Percentiles rank a stretch among this genome's conserved stretches.
Conservation (phyloP, 1,140 invertebrate genomes). For the Trichonephila inaurata region DNA sequence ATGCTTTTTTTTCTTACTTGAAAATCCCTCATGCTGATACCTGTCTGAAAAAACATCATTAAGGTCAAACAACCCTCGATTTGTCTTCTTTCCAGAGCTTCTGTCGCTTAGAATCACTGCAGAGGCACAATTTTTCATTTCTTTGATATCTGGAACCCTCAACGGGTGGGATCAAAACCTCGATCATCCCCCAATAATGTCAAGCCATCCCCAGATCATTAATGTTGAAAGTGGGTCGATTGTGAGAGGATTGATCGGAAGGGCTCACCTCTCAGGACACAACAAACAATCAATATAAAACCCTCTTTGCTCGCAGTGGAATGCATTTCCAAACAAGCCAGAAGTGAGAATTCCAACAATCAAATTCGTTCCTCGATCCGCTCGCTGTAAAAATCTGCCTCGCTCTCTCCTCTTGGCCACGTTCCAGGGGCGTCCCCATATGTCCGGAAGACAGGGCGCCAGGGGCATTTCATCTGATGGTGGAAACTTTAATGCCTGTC, state of each 20-base stretch:
- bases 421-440: slow-evolving; percentile 27
- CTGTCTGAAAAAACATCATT: background rate
- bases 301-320: background rate
- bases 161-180: background rate
- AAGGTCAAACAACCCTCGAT: background rate
- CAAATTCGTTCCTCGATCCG: background rate
- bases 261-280: background rate
- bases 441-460: slow-evolving; percentile 29
- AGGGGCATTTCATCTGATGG: slow-evolving; percentile 9
- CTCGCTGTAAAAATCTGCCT: background rate
- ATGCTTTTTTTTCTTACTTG: no score
- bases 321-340: slow-evolving; percentile 17
- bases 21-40: no score
- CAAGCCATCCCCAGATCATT: background rate
- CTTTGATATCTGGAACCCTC: background rate
- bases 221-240: slow-evolving; percentile 51
- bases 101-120: background rate
- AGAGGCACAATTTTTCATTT: background rate
- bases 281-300: slow-evolving; percentile 9
- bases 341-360: slow-evolving; percentile 31
- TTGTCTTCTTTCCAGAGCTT: background rate
- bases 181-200: background rate
- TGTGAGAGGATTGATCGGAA: background rate
- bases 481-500: slow-evolving; percentile 48
- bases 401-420: background rate